Percentiles rank a stretch among this genome's conserved stretches.
These are phyloP conservation scores for Trachops cirrhosus DNA, from an alignment of 2,797 vertebrate genomes.

Conservation along the genomic window DNA sequence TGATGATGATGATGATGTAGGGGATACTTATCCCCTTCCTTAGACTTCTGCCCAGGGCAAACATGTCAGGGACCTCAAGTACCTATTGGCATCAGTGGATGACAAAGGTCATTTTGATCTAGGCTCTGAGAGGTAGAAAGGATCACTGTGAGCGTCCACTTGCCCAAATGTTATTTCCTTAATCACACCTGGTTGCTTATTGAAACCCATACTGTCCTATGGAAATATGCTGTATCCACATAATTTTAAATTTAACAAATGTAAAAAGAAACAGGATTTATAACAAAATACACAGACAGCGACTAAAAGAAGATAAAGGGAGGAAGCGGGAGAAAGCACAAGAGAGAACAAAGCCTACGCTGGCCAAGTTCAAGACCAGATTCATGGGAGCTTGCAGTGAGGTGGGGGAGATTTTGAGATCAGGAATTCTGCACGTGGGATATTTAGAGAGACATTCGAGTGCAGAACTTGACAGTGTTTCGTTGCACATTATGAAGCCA, in stretches of 20 bases:
- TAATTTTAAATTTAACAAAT: background rate
- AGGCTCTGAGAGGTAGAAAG: background rate
- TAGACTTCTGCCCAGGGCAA: background rate
- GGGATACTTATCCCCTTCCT: background rate
- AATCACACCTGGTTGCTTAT: background rate
- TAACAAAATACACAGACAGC: background rate
- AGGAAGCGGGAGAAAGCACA: background rate
- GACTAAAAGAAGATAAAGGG: background rate
- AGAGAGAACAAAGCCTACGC: background rate
- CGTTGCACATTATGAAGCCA: conserved; percentile 18
- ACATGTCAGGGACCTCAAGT: background rate
- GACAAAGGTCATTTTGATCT: background rate
- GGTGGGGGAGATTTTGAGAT: background rate
- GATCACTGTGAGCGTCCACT: background rate
- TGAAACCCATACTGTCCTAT: background rate
- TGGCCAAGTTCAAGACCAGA: background rate
- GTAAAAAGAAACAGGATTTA: background rate
- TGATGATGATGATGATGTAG: background rate
- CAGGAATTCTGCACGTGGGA: background rate
- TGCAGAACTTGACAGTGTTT: background rate
- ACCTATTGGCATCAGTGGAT: background rate
- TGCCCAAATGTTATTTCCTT: background rate
- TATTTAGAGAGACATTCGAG: background rate
- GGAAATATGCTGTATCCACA: background rate
- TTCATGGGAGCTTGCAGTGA: background rate